Evolutionary conservation across 2,888 invertebrate species (phyloP), one percentile per base, ranked within the genome.

Genomic region (Dyspetes luteomarginatus): DNA sequence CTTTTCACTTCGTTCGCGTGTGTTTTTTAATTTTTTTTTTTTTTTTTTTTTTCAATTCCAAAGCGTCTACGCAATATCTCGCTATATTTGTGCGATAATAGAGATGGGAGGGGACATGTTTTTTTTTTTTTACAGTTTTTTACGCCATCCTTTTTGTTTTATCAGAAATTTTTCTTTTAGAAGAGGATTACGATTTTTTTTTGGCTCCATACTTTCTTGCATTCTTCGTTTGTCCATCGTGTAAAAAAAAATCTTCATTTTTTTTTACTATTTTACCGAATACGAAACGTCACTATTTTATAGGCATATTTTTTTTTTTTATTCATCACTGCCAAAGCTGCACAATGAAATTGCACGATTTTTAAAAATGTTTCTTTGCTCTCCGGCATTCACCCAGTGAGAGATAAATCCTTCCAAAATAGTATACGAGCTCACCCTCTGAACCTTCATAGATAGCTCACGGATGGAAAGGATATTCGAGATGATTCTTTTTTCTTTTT

Each of bases 331-430:
- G 24, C 17, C 19, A 17, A 9, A 50, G 19, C 36, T 0, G 36
- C 24, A 7, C 22, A 55, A 3, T 24, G 28, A 17, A 28, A 45
- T 26, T 28, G 55, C 30, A 56, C 45, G 17, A 17, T 43, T 43
- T 28, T 56, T 17, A 9, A 28, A 45, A 36, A 17, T 19, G 7
- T 12, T 36, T 36, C 36, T 9, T 2, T 12, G 3, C 36, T 12
- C n/a, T 17, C 30, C 15, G 24, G 19, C 5, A n/a, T 52, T 36
- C 36, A 45, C 41, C 17, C 30, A 41, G 30, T 17, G 4, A 58
- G 22, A 48, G 58, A 71, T 60, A 71, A 75, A 79, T 75, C 52
- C 65, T 71, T 71, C 36, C 17, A 22, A 65, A 75, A 74, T 60
- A 60, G 36, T 36, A 52, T 65, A 19, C 65, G 45, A 52, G 64